phyloP scores from a whole-genome alignment of 2,797 vertebrate species.

The Galagoides demidoff region DNA sequence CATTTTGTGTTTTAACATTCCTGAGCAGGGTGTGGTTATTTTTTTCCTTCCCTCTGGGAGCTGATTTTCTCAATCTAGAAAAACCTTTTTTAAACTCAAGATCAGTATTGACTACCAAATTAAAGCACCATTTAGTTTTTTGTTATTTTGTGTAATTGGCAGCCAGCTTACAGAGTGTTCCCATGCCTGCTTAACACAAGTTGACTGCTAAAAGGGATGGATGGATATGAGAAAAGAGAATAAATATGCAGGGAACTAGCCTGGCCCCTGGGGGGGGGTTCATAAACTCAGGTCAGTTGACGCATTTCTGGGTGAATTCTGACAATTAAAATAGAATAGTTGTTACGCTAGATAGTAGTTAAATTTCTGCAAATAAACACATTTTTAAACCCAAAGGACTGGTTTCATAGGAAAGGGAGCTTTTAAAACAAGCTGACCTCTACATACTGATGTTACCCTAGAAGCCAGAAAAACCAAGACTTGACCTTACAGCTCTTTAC shows the following conservation, averaged over 20 bases:
- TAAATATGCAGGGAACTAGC: slow-evolving; percentile 65
- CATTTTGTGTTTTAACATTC: slow-evolving; percentile 40
- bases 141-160: slow-evolving; percentile 79
- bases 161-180: slow-evolving; percentile 80
- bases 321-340: background rate
- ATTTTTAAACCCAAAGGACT: slow-evolving; percentile 34
- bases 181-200: slow-evolving; percentile 77
- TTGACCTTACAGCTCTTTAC: background rate
- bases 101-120: slow-evolving; percentile 70
- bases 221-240: slow-evolving; percentile 74
- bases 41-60: background rate
- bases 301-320: slow-evolving; percentile 39
- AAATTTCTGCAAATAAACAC: background rate
- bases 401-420: slow-evolving; percentile 13
- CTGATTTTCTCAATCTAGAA: slow-evolving; percentile 59
- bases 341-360: background rate
- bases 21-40: background rate
- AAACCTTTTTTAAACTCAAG: slow-evolving; percentile 70
- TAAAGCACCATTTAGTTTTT: slow-evolving; percentile 82
- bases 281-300: background rate
- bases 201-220: slow-evolving; percentile 75
- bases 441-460: background rate
- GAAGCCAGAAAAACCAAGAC: background rate
- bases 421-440: background rate
- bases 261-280: background rate